A percentile compares a stretch with the other conserved stretches of the same genome.
These are phyloP conservation scores for Drosophila nr. medialis DNA, from an alignment of 2,888 invertebrate genomes.

Conservation along the genomic window DNA sequence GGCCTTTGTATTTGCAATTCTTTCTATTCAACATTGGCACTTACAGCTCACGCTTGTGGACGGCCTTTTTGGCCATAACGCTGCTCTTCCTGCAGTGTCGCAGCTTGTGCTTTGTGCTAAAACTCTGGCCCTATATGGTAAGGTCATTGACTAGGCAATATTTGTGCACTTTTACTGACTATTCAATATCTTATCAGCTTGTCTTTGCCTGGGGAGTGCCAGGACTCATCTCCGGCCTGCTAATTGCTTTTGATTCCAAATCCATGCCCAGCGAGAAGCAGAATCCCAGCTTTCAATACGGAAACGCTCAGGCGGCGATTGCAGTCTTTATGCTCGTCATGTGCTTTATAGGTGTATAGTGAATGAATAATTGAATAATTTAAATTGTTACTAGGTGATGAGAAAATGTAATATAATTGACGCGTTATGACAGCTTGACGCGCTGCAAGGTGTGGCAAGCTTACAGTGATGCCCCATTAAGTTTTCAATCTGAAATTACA, in stretches of 20 bases:
- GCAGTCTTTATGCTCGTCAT: conserved; percentile 91
- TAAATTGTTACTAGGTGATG: conserved; percentile 42
- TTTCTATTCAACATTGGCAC: conserved; percentile 91
- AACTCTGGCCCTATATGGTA: conserved; percentile 89
- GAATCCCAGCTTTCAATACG: conserved; percentile 92
- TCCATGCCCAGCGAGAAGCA: conserved; percentile 87
- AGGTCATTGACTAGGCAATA: background rate
- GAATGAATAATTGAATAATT: background rate
- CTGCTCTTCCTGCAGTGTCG: conserved; percentile 93
- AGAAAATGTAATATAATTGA: conserved; percentile 44
- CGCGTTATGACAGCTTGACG: conserved; percentile 54
- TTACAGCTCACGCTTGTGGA: conserved; percentile 94
- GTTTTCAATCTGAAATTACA: conserved; percentile 83
- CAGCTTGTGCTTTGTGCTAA: conserved; percentile 92
- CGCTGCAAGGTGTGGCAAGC: conserved; percentile 28
- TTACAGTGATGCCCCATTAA: conserved; percentile 79
- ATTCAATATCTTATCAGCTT: conserved; percentile 84
- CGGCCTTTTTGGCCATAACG: conserved; percentile 92
- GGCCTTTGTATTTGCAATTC: conserved; percentile 91
- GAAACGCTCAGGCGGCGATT: conserved; percentile 91
- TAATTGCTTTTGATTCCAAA: conserved; percentile 87
- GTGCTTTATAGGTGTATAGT: conserved; percentile 89
- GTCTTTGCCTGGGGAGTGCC: conserved; percentile 89
- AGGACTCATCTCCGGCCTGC: conserved; percentile 87
- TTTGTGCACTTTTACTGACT: background rate